A percentile compares a stretch with the other conserved stretches of the same genome.
Evolutionary conservation across 2,113 vertebrate genomes (phyloP).

Genomic region (Saguinus midas): DNA sequence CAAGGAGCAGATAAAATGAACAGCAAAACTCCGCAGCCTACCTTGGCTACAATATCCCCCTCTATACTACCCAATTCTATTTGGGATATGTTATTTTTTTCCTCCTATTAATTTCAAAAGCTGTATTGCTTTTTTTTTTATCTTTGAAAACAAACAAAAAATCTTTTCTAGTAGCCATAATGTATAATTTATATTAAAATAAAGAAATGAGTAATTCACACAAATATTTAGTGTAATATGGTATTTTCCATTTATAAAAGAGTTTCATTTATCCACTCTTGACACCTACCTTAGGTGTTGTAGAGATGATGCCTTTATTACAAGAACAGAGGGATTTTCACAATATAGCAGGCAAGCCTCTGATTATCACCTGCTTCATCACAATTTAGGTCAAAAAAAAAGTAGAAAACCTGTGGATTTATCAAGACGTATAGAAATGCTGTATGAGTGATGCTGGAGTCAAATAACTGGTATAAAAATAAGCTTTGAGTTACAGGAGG

Average conservation of each 20-base stretch:
- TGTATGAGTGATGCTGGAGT: not conserved
- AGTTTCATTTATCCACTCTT: not conserved
- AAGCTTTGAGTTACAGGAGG: not conserved
- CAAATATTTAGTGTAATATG: not conserved
- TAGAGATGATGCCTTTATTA: not conserved
- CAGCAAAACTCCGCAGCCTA: not conserved
- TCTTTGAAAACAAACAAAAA: not conserved
- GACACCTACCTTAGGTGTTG: not conserved
- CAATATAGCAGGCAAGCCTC: not conserved
- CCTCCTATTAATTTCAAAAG: conserved; percentile 31
- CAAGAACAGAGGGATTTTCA: not conserved
- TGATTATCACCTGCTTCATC: conserved; percentile 42
- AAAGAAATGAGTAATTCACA: not conserved
- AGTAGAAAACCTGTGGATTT: not conserved
- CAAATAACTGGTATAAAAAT: conserved; percentile 25
- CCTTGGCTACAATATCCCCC: not conserved
- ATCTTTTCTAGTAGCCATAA: not conserved
- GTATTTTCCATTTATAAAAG: not conserved
- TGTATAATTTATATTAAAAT: not conserved
- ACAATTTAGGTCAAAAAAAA: not conserved
- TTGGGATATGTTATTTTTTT: not conserved
- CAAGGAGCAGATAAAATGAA: conserved; percentile 29
- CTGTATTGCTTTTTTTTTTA: not conserved
- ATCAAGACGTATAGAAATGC: not conserved
- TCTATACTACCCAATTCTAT: not conserved